A percentile compares a stretch with the other conserved stretches of the same genome.
Conservation (phyloP, 2,888 invertebrate species). For the Unio delphinus region DNA sequence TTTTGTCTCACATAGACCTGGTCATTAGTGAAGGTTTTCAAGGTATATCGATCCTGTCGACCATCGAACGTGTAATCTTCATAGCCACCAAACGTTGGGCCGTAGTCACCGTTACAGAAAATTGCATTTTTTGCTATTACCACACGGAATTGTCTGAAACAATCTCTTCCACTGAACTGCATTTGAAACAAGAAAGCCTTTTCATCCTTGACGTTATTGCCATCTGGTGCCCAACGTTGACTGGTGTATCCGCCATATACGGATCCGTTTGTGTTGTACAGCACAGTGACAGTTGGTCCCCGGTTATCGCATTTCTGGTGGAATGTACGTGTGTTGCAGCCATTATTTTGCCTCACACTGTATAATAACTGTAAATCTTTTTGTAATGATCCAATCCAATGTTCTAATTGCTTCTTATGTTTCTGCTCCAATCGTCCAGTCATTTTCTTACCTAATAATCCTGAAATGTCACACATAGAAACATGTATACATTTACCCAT, state of each 20-base stretch:
- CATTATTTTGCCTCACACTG: no score
- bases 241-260: constrained; percentile 23
- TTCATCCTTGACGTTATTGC: constrained; percentile 2
- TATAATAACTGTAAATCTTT: no score
- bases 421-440: no score
- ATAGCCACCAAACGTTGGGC: constrained; percentile 22
- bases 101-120: constrained; percentile 3
- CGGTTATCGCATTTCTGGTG: no score
- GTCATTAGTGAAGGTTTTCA: constrained; percentile 8
- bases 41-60: constrained; percentile 3
- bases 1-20: no score
- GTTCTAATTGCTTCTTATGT: no score
- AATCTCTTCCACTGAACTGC: constrained; percentile 10
- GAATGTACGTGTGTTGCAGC: constrained; percentile 2
- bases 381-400: no score
- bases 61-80: no score
- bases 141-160: constrained; percentile 12
- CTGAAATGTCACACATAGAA: no score
- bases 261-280: constrained; percentile 18
- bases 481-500: no score
- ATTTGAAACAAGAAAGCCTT: constrained; percentile 25
- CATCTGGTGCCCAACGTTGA: constrained; percentile 7
- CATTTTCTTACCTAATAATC: no score
- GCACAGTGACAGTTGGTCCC: constrained; percentile 15
- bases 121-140: not conserved